Evolutionary conservation across 2,888 invertebrate species (phyloP).

Genomic region (Drosophila peninsularis): DNA sequence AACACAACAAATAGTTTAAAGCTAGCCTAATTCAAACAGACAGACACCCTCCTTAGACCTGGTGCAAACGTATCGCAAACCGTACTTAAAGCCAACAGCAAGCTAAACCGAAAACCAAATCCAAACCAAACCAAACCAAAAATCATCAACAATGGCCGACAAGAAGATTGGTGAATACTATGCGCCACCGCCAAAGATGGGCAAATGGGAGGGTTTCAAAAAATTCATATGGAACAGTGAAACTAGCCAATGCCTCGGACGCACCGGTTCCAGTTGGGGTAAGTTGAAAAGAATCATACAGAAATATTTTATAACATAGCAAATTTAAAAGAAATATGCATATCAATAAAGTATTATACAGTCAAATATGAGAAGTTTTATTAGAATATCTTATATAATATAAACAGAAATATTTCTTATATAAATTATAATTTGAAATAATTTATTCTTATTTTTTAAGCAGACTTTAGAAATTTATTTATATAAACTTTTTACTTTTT

Average conservation of each 20-base stretch:
- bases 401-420: background rate
- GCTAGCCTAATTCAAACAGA: conserved; percentile 55
- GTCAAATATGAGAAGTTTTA: background rate
- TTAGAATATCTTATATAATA: background rate
- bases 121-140: background rate
- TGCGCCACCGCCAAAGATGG: conserved; percentile 91
- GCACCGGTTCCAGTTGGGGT: conserved; percentile 98
- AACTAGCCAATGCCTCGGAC: conserved; percentile 95
- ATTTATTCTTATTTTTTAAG: no score
- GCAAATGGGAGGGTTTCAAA: conserved; percentile 93
- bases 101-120: conserved; percentile 38
- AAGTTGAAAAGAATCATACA: conserved; percentile 85
- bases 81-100: conserved; percentile 42
- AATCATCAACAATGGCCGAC: conserved; percentile 87
- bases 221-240: conserved; percentile 96
- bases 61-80: conserved; percentile 41
- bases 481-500: no score
- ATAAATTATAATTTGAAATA: background rate
- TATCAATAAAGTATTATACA: background rate
- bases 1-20: conserved; percentile 59
- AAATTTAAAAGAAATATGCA: no score
- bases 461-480: no score
- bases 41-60: conserved; percentile 49
- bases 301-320: no score
- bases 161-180: conserved; percentile 91